Base-by-base conservation (phyloP, 1,140 invertebrate species). In the Sitobion miscanthi region DNA sequence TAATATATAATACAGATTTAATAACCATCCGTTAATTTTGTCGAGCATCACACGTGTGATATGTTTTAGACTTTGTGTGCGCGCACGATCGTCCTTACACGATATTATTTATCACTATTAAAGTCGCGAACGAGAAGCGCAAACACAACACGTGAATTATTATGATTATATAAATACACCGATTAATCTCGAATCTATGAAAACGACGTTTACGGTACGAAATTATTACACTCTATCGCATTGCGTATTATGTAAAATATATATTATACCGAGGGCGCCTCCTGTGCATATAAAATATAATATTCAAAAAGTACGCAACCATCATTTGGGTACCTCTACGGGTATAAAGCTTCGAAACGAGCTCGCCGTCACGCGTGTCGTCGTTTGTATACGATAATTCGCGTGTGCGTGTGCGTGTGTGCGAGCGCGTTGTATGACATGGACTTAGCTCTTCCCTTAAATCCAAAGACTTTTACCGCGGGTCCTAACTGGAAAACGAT, bases 121-220 rank as follows among this genome's bases (percentile, higher is more conserved):
- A n/a, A 17, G 62, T 35, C 30, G 30, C 30, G 77, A 83, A 83
- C 21, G 77, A 83, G 77, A 23, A 38, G 38, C 23, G 35, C 35
- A 38, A 83, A 83, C 77, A 83, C 3, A 42, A 42, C 4, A 42
- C 42, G 3, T 42, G 4, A 42, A 38, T 38, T 83, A 62, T 62
- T 62, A 62, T 62, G 35, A 35, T 35, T 35, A 35, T 35, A 35
- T 35, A 35, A 25, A 62, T 83, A 38, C 23, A 21, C n/a, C 23
- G 77, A 83, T 83, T 83, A 83, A 83, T 83, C 77, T 83, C 17
- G 23, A 83, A 83, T 83, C 77, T 38, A 83, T 38, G 77, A 38
- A 23, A 38, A 83, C 35, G 38, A 83, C 35, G 77, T 8, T 23
- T 35, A 83, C 2, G 35, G 35, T 23, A 83, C 38, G 77, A 83